Evolutionary conservation across 2,888 invertebrate genomes (phyloP).

Genomic region (Eilema griseolum): DNA sequence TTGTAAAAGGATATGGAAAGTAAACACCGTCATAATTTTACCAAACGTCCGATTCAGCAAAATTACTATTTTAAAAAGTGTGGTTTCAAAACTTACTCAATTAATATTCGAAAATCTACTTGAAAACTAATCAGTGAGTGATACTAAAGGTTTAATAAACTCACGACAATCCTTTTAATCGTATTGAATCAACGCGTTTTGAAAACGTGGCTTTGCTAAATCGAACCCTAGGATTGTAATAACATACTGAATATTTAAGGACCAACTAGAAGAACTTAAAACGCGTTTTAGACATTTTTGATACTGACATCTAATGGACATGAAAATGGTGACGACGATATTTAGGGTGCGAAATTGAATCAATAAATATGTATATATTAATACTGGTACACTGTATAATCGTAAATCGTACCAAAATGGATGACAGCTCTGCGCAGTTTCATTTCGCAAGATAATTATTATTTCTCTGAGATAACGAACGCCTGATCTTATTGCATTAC

Average conservation of each 20-base stretch:
- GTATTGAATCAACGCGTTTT: too few relatives aligned
- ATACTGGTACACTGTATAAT: not conserved
- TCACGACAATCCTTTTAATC: too few relatives aligned
- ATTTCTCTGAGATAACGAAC: too few relatives aligned
- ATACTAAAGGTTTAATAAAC: too few relatives aligned
- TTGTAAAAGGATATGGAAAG: not conserved
- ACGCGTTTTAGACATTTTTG: not conserved
- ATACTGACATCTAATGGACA: not conserved
- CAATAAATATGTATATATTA: not conserved
- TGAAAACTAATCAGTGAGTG: too few relatives aligned
- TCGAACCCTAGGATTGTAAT: not conserved
- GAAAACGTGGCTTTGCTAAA: too few relatives aligned
- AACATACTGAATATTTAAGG: constrained; percentile 18
- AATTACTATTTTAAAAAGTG: too few relatives aligned
- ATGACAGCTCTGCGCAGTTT: not conserved
- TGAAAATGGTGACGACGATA: not conserved
- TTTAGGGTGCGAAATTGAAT: not conserved
- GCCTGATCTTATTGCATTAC: too few relatives aligned
- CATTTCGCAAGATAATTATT: not conserved
- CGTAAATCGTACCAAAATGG: too few relatives aligned
- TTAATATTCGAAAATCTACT: too few relatives aligned
- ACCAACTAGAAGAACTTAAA: constrained; percentile 27
- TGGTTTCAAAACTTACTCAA: too few relatives aligned
- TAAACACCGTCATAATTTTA: not conserved
- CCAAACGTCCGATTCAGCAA: too few relatives aligned